Evolutionary conservation across 2,888 invertebrate genomes (phyloP).

Genomic region (Eustalomyia histrio): DNA sequence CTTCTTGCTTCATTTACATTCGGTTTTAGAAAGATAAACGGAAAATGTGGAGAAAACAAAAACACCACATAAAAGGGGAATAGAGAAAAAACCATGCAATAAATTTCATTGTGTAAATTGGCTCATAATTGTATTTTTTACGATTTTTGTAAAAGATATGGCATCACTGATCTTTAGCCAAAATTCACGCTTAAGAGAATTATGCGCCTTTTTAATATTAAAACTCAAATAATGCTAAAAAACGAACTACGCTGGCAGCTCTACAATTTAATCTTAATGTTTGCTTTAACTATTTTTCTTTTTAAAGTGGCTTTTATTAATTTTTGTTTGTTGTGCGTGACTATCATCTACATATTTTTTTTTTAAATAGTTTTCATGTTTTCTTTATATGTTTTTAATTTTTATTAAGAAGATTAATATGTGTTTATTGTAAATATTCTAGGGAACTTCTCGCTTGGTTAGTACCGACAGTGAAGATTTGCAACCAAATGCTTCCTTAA

Average conservation of each 20-base stretch:
- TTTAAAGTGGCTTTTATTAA: slow-evolving; percentile 22
- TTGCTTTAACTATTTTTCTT: slow-evolving; percentile 47
- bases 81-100: no score
- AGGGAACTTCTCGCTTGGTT: slow-evolving; percentile 84
- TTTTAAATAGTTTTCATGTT: not conserved
- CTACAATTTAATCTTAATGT: slow-evolving; percentile 31
- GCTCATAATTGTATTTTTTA: no score
- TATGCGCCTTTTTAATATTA: slow-evolving; percentile 52
- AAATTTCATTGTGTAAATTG: no score
- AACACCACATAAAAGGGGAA: no score
- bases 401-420: not conserved
- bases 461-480: slow-evolving; percentile 84
- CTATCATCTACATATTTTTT: no score
- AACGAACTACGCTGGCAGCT: slow-evolving; percentile 33
- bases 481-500: slow-evolving; percentile 80
- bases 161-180: no score
- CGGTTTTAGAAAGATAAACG: no score
- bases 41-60: no score
- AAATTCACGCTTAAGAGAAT: not conserved
- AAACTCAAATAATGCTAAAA: slow-evolving; percentile 30
- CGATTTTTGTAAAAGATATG: no score
- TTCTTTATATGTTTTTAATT: not conserved
- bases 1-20: no score
- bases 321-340: slow-evolving; percentile 28
- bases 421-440: slow-evolving; percentile 24